These are phyloP conservation scores for Callosobruchus maculatus DNA, from an alignment of 2,888 invertebrate genomes.

Conservation along the genomic window DNA sequence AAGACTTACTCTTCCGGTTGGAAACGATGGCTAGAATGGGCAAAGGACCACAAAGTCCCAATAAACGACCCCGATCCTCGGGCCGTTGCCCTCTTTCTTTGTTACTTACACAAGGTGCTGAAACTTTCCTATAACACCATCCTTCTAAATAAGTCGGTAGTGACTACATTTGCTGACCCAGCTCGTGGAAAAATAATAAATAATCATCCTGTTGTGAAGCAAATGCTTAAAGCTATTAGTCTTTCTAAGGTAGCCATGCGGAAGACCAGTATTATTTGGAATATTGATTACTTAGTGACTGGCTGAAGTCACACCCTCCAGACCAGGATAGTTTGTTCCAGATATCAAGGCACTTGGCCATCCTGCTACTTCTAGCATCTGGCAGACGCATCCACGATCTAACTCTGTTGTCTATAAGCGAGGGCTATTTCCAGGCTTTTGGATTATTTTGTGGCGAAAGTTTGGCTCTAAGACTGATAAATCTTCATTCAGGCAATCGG, in stretches of 20 bases:
- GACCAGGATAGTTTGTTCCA: constrained; percentile 4
- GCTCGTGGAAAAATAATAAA: not conserved
- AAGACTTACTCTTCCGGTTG: constrained; percentile 11
- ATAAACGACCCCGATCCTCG: constrained; percentile 2
- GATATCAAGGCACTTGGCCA: constrained; percentile 7
- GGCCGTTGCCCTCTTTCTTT: constrained; percentile 7
- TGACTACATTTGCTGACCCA: constrained; percentile 7
- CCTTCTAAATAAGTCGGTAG: constrained; percentile 12
- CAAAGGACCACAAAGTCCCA: not conserved
- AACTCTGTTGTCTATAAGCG: constrained; percentile 6
- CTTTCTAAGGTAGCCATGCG: constrained; percentile 1
- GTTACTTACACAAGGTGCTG: constrained; percentile 6
- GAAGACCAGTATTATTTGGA: constrained; percentile 6
- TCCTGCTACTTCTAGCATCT: constrained; percentile 7
- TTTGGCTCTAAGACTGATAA: constrained; percentile 9
- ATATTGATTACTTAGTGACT: constrained; percentile 1
- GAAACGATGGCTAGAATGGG: constrained; percentile 10
- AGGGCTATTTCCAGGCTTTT: constrained; percentile 3
- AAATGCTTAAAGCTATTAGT: constrained; percentile 6
- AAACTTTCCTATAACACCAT: constrained; percentile 10
- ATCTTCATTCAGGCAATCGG: constrained; percentile 1
- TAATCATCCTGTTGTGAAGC: constrained; percentile 10
- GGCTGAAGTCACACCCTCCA: constrained; percentile 3
- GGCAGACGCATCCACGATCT: constrained; percentile 9
- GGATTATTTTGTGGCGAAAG: constrained; percentile 3